Evolutionary conservation across 2,888 invertebrate species (phyloP).

Genomic region (Phengaris arion): DNA sequence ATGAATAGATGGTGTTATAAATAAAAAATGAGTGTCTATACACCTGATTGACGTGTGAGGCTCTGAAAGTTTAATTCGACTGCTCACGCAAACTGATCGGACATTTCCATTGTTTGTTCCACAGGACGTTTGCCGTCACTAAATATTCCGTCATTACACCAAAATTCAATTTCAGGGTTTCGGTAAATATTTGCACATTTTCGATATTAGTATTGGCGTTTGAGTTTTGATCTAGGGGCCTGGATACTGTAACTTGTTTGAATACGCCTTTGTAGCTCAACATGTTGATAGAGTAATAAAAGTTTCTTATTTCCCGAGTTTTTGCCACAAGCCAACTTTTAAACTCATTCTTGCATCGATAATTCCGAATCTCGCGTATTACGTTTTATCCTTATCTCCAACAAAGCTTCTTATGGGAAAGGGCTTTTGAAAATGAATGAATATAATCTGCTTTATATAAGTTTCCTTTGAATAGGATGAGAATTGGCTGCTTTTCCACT

Average conservation of each 20-base stretch:
- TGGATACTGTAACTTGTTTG: background rate
- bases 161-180: constrained; percentile 7
- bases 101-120: constrained; percentile 34
- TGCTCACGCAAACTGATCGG: constrained; percentile 37
- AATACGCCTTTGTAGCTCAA: background rate
- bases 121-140: constrained; percentile 17
- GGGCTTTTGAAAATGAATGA: constrained; percentile 55
- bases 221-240: background rate
- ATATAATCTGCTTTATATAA: constrained; percentile 42
- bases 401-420: constrained; percentile 33
- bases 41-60: constrained; percentile 43
- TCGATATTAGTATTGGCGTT: constrained; percentile 7
- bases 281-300: constrained; percentile 20
- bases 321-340: constrained; percentile 27
- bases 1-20: constrained; percentile 37
- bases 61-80: constrained; percentile 42
- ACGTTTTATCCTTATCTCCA: constrained; percentile 51
- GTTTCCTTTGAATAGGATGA: constrained; percentile 28
- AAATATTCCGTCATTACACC: constrained; percentile 15
- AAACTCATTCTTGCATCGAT: constrained; percentile 28
- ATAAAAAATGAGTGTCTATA: constrained; percentile 37
- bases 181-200: background rate
- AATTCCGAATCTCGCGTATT: constrained; percentile 56
- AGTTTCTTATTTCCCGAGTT: constrained; percentile 21
- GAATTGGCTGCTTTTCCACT: background rate